These are phyloP conservation scores for Diadema setosum DNA, from an alignment of 35 echinoderm and acorn worm species.

Conservation along the genomic window DNA sequence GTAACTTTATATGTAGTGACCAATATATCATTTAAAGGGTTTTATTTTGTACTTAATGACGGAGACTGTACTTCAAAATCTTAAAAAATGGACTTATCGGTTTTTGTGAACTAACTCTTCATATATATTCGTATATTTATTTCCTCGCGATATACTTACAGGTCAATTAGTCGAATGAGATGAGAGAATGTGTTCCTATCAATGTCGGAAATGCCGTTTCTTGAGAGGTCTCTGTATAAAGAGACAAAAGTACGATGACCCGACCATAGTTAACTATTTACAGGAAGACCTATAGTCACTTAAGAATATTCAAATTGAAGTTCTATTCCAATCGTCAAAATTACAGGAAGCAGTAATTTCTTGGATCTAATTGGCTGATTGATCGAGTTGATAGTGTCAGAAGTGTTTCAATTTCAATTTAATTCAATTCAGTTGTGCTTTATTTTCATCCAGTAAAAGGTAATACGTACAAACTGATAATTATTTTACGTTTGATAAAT, in stretches of 20 bases:
- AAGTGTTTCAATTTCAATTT: neutral
- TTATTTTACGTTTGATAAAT: no score
- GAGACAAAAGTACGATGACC: neutral
- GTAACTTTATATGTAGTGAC: no score
- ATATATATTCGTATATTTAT: no score
- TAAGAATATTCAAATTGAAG: neutral
- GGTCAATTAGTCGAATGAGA: neutral
- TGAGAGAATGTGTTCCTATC: neutral
- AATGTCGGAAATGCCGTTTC: neutral
- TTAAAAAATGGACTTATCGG: neutral
- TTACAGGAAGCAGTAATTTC: neutral
- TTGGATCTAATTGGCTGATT: neutral
- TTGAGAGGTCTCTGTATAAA: constrained; percentile 41
- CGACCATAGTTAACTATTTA: neutral
- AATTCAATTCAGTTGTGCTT: neutral
- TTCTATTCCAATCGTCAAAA: neutral
- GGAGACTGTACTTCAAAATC: neutral
- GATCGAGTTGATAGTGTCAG: neutral
- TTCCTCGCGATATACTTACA: constrained; percentile 61
- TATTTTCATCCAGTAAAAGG: no score
- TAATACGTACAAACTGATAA: no score
- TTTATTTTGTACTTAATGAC: neutral
- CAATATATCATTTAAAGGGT: neutral
- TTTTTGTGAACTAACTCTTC: neutral
- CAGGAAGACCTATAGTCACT: neutral